These are phyloP conservation scores for Papilio elwesi DNA, from an alignment of 2,888 invertebrate species.

Conservation along the genomic window DNA sequence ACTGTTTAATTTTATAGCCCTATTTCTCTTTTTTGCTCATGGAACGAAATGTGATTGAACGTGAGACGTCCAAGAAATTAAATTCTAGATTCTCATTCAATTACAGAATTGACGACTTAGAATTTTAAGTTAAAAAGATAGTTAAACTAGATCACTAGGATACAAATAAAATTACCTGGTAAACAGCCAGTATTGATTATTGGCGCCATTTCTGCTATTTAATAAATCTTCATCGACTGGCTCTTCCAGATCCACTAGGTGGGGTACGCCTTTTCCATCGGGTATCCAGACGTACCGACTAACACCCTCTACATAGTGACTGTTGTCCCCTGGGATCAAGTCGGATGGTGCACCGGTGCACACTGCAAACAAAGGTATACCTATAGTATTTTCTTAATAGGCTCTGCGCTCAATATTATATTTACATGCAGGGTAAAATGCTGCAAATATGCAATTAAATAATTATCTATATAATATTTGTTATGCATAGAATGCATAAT, in stretches of 20 bases:
- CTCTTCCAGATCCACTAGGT: conserved; percentile 52
- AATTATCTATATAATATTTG: too few species aligned
- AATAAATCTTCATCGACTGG: conserved; percentile 40
- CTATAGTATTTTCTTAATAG: conserved; percentile 3
- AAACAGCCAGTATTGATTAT: conserved; percentile 53
- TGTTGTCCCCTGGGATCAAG: conserved; percentile 49
- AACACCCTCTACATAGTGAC: conserved; percentile 52
- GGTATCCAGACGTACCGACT: conserved; percentile 56
- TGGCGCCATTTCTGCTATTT: conserved; percentile 47
- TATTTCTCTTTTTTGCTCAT: too few species aligned
- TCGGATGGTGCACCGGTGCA: conserved; percentile 30
- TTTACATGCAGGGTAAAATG: too few species aligned
- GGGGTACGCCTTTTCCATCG: conserved; percentile 50
- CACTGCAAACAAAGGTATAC: conserved; percentile 5
- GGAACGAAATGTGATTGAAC: too few species aligned
- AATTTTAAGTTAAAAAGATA: too few species aligned
- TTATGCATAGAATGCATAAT: too few species aligned
- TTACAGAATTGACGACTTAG: too few species aligned
- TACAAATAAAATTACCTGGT: conserved; percentile 47
- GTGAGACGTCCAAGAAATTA: too few species aligned
- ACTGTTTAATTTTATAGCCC: too few species aligned
- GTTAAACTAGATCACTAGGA: not conserved
- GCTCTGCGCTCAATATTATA: too few species aligned
- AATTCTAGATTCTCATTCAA: too few species aligned
- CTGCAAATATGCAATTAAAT: too few species aligned